These are phyloP conservation scores for Falco biarmicus DNA, from an alignment of 2,797 vertebrate species.

Conservation along the genomic window DNA sequence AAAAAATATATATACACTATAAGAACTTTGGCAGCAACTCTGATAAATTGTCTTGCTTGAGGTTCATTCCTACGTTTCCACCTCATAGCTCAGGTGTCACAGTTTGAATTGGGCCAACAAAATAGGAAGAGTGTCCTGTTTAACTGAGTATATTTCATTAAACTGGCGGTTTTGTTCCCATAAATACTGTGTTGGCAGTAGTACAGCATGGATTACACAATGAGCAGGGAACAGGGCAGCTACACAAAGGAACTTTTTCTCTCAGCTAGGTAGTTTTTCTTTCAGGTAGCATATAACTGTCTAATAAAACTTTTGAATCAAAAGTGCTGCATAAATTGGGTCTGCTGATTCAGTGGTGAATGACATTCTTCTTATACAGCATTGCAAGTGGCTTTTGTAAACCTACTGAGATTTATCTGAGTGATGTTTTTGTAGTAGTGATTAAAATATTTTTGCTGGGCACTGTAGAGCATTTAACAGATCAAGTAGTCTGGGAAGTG, in stretches of 20 bases:
- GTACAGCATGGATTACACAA: neutral
- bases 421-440: neutral
- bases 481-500: neutral
- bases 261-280: neutral
- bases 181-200: neutral
- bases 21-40: neutral
- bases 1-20: neutral
- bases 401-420: neutral
- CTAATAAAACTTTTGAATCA: neutral
- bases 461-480: neutral
- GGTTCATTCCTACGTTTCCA: neutral
- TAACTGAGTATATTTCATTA: neutral
- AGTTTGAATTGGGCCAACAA: neutral
- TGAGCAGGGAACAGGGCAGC: neutral
- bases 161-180: neutral
- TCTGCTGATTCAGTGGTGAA: neutral
- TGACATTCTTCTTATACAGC: neutral
- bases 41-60: neutral
- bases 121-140: neutral
- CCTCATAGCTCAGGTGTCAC: neutral
- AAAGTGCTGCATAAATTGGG: neutral
- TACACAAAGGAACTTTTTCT: neutral
- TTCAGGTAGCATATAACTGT: neutral
- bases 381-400: neutral
- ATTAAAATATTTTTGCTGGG: neutral